Conservation (phyloP, 2,113 vertebrate species). For the Setophaga kirtlandii region DNA sequence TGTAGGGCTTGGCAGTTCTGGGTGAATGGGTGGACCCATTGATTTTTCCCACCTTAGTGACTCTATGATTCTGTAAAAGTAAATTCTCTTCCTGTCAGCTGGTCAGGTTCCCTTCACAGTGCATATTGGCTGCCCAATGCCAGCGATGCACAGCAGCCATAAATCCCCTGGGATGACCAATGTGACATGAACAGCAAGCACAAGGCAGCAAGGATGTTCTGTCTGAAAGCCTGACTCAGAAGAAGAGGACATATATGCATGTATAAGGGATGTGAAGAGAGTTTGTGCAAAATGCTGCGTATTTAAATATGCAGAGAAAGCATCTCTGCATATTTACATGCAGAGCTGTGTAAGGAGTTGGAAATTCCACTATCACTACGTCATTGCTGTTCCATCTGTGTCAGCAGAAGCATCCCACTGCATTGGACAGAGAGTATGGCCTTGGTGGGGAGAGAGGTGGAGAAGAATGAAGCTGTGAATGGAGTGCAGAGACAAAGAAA, state of each 20-base stretch:
- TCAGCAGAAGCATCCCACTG: neutral
- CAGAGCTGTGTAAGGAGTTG: neutral
- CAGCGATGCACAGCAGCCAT: neutral
- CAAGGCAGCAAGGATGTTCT: neutral
- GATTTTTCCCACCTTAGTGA: neutral
- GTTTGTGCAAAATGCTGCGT: neutral
- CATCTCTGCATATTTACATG: neutral
- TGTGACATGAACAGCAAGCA: neutral
- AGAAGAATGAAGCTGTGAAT: neutral
- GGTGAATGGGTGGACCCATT: neutral
- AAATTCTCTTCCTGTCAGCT: neutral
- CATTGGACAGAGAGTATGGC: neutral
- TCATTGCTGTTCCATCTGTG: accelerated
- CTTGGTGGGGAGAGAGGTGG: neutral
- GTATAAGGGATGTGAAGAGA: neutral
- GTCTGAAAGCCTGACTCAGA: neutral
- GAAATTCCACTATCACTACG: neutral
- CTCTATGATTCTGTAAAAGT: neutral
- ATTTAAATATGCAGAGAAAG: neutral
- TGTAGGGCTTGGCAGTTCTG: neutral
- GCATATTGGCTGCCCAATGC: neutral
- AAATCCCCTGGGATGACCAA: neutral
- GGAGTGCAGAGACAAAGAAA: neutral
- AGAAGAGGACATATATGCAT: neutral
- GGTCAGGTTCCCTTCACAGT: neutral